Percentiles rank a stretch among this genome's conserved stretches.
Conservation (phyloP, 2,888 invertebrate species). For the Leptinotarsa haldemani region DNA sequence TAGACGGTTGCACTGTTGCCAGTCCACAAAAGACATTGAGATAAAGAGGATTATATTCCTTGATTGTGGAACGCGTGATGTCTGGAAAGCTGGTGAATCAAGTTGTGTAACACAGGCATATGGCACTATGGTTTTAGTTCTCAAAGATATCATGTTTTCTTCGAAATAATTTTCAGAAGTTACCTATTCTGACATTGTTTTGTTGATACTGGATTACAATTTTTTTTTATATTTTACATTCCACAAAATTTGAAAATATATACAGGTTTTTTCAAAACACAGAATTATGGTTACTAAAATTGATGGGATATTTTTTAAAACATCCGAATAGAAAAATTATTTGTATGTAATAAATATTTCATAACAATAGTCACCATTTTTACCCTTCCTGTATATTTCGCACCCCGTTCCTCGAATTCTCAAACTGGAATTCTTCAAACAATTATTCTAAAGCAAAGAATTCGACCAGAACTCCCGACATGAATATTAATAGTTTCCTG, state of each 20-base stretch:
- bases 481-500: slow-evolving; percentile 41
- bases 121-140: too few species aligned
- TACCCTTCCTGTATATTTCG: neutral
- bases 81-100: slow-evolving; percentile 38
- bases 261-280: too few species aligned
- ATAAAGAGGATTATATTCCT: slow-evolving; percentile 46
- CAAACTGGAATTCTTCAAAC: neutral
- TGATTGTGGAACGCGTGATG: slow-evolving; percentile 54
- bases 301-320: too few species aligned
- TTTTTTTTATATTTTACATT: too few species aligned
- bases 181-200: too few species aligned
- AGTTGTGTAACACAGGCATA: neutral
- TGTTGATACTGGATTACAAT: too few species aligned
- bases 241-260: too few species aligned
- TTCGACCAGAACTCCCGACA: neutral
- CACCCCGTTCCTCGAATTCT: neutral
- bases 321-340: neutral
- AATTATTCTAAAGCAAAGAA: slow-evolving; percentile 15
- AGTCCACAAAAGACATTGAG: slow-evolving; percentile 42
- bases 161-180: too few species aligned
- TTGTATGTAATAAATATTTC: neutral
- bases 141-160: too few species aligned
- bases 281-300: too few species aligned
- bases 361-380: neutral
- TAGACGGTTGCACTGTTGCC: slow-evolving; percentile 51